Conservation (phyloP, 2,888 invertebrate genomes). For the Margaritifera margaritifera region DNA sequence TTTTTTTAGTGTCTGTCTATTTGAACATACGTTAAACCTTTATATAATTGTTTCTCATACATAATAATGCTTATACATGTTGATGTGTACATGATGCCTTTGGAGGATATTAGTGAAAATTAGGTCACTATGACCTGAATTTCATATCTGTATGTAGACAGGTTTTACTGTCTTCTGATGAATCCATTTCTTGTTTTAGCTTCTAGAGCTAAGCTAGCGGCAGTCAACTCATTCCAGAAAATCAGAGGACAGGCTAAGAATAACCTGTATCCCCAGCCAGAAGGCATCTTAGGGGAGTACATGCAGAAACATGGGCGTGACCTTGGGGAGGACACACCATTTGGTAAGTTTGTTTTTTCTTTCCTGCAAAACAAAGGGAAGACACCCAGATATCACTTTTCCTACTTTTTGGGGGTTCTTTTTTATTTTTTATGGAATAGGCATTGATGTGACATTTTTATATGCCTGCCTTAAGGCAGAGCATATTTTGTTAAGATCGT, state of each 20-base stretch:
- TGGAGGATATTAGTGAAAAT: too few relatives aligned
- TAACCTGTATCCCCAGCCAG: conserved; percentile 98
- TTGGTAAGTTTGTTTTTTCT: conserved; percentile 78
- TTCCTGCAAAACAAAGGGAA: neutral
- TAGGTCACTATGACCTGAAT: neutral
- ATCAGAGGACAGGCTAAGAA: conserved; percentile 97
- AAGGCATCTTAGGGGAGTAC: conserved; percentile 96
- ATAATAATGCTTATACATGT: too few relatives aligned
- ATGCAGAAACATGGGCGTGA: conserved; percentile 96
- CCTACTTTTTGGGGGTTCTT: too few relatives aligned
- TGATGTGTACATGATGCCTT: too few relatives aligned
- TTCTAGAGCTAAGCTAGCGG: conserved; percentile 76
- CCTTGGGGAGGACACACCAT: conserved; percentile 94
- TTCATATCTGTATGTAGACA: neutral
- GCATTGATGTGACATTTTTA: too few relatives aligned
- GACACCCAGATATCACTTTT: neutral
- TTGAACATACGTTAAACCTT: too few relatives aligned
- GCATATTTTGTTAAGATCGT: too few relatives aligned
- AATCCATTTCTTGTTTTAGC: conserved; percentile 65
- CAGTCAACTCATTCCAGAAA: conserved; percentile 85
- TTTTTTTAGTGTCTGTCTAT: too few relatives aligned
- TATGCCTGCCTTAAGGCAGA: too few relatives aligned
- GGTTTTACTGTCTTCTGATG: neutral
- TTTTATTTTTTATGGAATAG: too few relatives aligned
- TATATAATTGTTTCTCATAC: too few relatives aligned